Percentiles rank a stretch among this genome's conserved stretches.
Conservation (phyloP, 2,888 invertebrate species). For the Luperina testacea region DNA sequence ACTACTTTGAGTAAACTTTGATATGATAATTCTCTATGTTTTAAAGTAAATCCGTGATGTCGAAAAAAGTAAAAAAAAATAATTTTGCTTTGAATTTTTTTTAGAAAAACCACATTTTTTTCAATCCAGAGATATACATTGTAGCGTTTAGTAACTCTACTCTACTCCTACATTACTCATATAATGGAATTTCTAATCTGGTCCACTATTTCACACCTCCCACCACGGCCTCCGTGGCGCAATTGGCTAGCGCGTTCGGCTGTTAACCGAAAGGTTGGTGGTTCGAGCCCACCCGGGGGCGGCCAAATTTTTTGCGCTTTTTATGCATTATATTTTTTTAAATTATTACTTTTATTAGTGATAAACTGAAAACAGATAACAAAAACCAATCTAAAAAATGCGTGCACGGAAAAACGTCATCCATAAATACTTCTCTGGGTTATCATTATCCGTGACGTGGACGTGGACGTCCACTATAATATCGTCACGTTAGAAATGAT, state of each 20-base stretch:
- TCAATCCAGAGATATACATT: neutral
- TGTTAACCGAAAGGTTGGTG: slow-evolving; percentile 99
- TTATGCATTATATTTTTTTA: too few relatives aligned
- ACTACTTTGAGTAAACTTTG: too few relatives aligned
- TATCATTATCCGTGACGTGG: neutral
- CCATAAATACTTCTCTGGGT: neutral
- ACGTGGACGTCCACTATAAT: neutral
- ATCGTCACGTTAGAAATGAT: neutral
- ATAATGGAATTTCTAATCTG: neutral
- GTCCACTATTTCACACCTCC: slow-evolving; percentile 17
- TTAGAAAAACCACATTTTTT: neutral
- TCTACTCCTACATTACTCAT: too few relatives aligned
- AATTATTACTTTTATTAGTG: neutral
- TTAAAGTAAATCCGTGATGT: too few relatives aligned
- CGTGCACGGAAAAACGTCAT: neutral
- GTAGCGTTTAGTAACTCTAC: neutral
- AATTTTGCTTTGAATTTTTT: neutral
- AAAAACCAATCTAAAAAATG: neutral
- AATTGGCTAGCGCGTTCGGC: slow-evolving; percentile 99
- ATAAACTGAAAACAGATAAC: neutral
- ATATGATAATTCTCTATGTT: too few relatives aligned
- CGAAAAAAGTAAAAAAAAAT: too few relatives aligned
- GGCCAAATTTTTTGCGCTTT: slow-evolving; percentile 69
- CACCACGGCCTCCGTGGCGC: slow-evolving; percentile 94
- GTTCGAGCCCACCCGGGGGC: slow-evolving; percentile 99